Base-by-base conservation (phyloP, 2,888 invertebrate species). In the Incurvaria masculella region DNA sequence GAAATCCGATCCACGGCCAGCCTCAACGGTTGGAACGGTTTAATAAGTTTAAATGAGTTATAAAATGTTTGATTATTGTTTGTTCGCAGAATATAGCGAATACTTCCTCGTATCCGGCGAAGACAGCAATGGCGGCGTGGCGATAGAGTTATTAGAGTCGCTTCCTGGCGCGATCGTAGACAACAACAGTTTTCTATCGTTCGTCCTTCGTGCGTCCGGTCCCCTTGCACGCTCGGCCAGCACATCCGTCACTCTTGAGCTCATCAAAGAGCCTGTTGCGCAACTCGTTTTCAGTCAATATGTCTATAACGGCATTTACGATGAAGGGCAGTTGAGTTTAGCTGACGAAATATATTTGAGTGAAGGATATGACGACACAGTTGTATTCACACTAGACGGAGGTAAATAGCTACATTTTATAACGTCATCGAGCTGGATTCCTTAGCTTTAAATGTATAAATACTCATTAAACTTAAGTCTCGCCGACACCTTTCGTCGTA, bases 261-360 rank as follows among this genome's bases (percentile, higher is more conserved):
- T 75, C 54, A 61, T 72, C 57, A 69, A 68, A 58, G 61, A 65
- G 39, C 72, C 71, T 53, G 51, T 51, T 2, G 55, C 55, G 2
- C 69, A 71, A 48, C 72, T 72, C 27, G 56, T 66, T 19, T 69
- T 73, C 51, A 62, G 52, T 46, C 58, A 62, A 53, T 58, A 61
- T 45, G 64, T 70, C 52, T 72, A 69, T 52, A 42, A 58, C 14
- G 68, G 64, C 21, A 57, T 50, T 8, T 71, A 66, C 50, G 45
- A 49, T 11, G 57, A 56, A 23, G 48, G 52, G 21, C 52, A 53
- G 1, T 48, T 49, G 47, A 45, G 70, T 42, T 56, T 59, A 44
- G 57, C 68, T 44, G 61, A 57, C 46, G 55, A 56, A 45, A 67
- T 72, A 42, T 57, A 49, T 51, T 61, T 74, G 52, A 48, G 49